Evolutionary conservation across 2,888 invertebrate species (phyloP).

Genomic region (Oxyteleia sp.): DNA sequence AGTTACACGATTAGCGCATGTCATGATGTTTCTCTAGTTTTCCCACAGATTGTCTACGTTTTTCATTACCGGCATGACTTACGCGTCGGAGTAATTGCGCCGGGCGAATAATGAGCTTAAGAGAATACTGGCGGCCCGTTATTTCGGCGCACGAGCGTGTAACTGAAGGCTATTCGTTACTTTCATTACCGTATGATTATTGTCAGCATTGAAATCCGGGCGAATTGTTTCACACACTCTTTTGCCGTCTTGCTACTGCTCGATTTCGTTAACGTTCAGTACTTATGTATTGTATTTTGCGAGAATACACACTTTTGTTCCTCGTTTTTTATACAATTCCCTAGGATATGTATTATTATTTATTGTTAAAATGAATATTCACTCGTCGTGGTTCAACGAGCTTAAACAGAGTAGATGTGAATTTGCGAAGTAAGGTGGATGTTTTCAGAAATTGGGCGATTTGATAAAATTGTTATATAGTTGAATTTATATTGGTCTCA

Average conservation of each 20-base stretch:
- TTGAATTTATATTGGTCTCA: not conserved
- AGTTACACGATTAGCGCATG: slow-evolving; percentile 60
- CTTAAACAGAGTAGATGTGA: no score
- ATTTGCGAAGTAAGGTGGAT: no score
- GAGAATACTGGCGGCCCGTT: slow-evolving; percentile 39
- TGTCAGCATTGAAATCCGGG: slow-evolving; percentile 35
- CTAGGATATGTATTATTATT: not conserved
- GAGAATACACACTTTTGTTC: no score
- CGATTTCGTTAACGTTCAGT: slow-evolving; percentile 12
- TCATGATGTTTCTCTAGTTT: slow-evolving; percentile 51
- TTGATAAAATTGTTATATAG: not conserved
- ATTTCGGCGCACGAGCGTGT: slow-evolving; percentile 43
- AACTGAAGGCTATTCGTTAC: slow-evolving; percentile 48
- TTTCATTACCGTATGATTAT: slow-evolving; percentile 41
- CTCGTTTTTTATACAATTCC: no score
- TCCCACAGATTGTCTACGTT: slow-evolving; percentile 27
- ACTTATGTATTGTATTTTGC: not conserved
- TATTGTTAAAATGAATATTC: not conserved
- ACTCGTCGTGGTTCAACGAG: not conserved
- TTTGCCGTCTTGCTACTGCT: slow-evolving; percentile 8
- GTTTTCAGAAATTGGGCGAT: no score
- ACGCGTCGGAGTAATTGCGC: slow-evolving; percentile 34
- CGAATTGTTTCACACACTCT: slow-evolving; percentile 12
- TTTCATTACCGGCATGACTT: slow-evolving; percentile 11
- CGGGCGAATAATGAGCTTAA: slow-evolving; percentile 65